Evolutionary conservation across 1,140 invertebrate species (phyloP).

Genomic region (Lepidurus apus): DNA sequence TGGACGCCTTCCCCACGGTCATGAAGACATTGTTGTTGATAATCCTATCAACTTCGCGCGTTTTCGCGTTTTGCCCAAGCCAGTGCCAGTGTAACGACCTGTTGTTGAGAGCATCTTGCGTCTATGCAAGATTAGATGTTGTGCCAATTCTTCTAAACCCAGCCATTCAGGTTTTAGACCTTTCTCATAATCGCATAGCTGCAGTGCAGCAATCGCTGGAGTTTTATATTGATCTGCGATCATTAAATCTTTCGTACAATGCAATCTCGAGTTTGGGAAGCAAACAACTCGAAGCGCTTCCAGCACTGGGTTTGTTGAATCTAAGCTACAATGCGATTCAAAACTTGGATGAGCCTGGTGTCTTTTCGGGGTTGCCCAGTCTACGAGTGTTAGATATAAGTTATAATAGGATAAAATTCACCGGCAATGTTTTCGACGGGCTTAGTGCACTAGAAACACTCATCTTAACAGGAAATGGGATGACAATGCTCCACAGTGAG

Average conservation of each 20-base stretch:
- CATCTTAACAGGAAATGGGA: conserved; percentile 35
- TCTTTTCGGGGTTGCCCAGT: conserved; percentile 64
- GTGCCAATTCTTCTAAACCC: conserved; percentile 77
- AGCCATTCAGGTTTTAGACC: conserved; percentile 66
- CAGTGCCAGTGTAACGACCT: conserved; percentile 82
- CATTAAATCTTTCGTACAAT: conserved; percentile 43
- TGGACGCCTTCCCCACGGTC: neutral
- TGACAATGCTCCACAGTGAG: conserved; percentile 23
- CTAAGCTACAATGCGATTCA: conserved; percentile 67
- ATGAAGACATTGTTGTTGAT: neutral
- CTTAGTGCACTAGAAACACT: conserved; percentile 32
- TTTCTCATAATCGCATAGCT: conserved; percentile 69
- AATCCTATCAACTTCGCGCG: neutral
- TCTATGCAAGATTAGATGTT: conserved; percentile 74
- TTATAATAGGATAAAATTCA: conserved; percentile 65
- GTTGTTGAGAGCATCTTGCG: conserved; percentile 75
- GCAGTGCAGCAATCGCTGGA: conserved; percentile 40
- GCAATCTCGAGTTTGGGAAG: conserved; percentile 58
- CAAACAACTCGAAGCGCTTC: conserved; percentile 70
- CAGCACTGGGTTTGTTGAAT: conserved; percentile 62
- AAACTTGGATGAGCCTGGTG: conserved; percentile 60
- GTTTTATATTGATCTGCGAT: conserved; percentile 42
- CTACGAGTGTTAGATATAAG: conserved; percentile 64
- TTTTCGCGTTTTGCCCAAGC: conserved; percentile 56
- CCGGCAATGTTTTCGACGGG: conserved; percentile 45